Conservation (phyloP, 1,140 invertebrate genomes). For the Bombus huntii region DNA sequence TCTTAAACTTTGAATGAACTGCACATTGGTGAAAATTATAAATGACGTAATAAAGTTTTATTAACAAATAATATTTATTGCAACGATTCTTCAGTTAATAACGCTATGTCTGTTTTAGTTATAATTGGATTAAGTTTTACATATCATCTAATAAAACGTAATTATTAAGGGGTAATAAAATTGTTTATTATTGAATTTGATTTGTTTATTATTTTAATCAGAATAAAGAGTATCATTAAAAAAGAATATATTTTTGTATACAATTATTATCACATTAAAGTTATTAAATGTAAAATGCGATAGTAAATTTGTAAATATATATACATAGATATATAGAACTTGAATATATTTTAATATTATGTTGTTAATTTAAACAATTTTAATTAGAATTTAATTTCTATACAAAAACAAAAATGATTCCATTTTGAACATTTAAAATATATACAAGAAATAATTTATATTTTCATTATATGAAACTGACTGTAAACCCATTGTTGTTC, state of each 20-base stretch:
- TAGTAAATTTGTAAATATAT: slow-evolving; percentile 1
- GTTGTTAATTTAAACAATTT: not conserved
- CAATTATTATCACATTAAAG: slow-evolving; percentile 23
- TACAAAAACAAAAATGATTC: not conserved
- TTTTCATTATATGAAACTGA: not conserved
- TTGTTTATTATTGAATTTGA: not conserved
- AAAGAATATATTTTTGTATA: slow-evolving; percentile 1
- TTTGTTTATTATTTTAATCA: not conserved
- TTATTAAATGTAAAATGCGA: slow-evolving; percentile 7
- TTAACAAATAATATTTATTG: not conserved
- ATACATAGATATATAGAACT: not conserved
- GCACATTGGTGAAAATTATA: not conserved
- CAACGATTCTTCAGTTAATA: not conserved
- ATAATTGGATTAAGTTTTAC: not conserved
- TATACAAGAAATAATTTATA: not conserved
- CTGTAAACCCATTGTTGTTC: not conserved
- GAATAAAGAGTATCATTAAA: slow-evolving; percentile 4
- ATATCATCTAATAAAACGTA: not conserved
- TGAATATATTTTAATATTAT: not conserved
- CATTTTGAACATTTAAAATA: not conserved
- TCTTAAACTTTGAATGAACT: not conserved
- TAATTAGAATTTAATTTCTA: not conserved
- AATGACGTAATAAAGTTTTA: not conserved
- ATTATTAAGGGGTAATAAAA: not conserved
- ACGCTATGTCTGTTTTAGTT: not conserved